These are phyloP conservation scores for Pomatorhinus ruficollis DNA, from an alignment of 2,113 vertebrate species.

Conservation along the genomic window DNA sequence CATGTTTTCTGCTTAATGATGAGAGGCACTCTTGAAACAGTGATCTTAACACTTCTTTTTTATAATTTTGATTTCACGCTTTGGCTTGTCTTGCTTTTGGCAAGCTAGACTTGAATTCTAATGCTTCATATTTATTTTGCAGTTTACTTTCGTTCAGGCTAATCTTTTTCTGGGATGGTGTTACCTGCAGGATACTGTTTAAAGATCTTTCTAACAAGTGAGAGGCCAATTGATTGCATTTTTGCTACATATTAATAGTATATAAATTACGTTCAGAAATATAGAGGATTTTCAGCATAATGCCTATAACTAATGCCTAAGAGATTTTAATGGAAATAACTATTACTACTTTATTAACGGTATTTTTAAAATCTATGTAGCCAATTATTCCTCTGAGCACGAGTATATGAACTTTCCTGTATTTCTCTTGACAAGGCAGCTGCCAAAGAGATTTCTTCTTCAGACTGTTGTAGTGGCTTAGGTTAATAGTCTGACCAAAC, in stretches of 20 bases:
- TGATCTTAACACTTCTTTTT: not conserved
- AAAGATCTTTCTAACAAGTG: not conserved
- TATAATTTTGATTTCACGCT: not conserved
- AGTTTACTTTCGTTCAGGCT: not conserved
- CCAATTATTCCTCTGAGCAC: not conserved
- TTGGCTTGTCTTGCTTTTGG: not conserved
- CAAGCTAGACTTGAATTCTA: not conserved
- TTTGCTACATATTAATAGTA: not conserved
- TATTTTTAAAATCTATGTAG: not conserved
- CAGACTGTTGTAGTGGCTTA: not conserved
- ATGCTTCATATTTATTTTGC: not conserved
- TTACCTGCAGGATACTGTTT: not conserved
- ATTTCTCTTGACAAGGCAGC: not conserved
- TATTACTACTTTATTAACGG: not conserved
- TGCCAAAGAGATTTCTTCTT: not conserved
- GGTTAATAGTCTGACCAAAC: slow-evolving; percentile 29
- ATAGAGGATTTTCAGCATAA: not conserved
- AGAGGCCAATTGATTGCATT: not conserved
- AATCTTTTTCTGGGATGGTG: not conserved
- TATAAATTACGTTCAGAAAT: not conserved
- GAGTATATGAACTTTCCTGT: not conserved
- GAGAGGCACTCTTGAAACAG: not conserved
- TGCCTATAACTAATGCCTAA: not conserved
- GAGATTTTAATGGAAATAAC: not conserved
- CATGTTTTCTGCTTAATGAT: not conserved